Base-by-base conservation (phyloP, 2,113 vertebrate genomes). In the Mormoops blainvillei region DNA sequence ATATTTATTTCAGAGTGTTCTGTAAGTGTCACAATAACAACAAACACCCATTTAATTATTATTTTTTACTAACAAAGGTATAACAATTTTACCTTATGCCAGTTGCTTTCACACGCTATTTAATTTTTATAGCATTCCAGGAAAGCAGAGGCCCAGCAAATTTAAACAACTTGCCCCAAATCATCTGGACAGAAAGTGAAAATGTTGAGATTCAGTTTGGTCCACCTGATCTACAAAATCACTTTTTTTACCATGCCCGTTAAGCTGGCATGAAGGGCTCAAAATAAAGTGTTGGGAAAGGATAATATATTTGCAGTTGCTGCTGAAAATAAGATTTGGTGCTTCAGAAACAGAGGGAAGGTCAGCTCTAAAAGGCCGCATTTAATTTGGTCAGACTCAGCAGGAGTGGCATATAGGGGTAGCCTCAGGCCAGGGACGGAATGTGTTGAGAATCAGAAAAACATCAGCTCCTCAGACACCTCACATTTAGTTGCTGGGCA, bases 261-360 rank as follows among this genome's bases (percentile, higher is more conserved):
- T 7, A 45, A 83, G n/a, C 68, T 52, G 54, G 36, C 33, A n/a
- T 5, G 52, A 73, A 45, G 12, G 41, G 13, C 67, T 73, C 58
- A 10, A 6, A 26, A 8, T 31, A 19, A 52, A 84, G 54, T 10
- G 18, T 0, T 28, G 11, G 18, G 9, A 16, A 65, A 48, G 41
- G 14, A n/a, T 3, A 33, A 9, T 0, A 1, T 45, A 41, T 56
- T 36, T 3, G 1, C 1, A 3, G 5, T 26, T n/a, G 28, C 31
- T 73, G 48, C 15, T 20, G 77, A 71, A 84, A 71, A 61, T 6
- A n/a, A 58, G 63, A 45, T 5, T 18, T 19, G 4, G 10, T 18
- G 7, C 54, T 56, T 48, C 13, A 3, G 28, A 70, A n/a, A 52
- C 11, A 41, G 33, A 54, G 19, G 36, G 13, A 38, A 36, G 36